Conservation (phyloP, 1,140 invertebrate species). For the Nephotettix cincticeps region DNA sequence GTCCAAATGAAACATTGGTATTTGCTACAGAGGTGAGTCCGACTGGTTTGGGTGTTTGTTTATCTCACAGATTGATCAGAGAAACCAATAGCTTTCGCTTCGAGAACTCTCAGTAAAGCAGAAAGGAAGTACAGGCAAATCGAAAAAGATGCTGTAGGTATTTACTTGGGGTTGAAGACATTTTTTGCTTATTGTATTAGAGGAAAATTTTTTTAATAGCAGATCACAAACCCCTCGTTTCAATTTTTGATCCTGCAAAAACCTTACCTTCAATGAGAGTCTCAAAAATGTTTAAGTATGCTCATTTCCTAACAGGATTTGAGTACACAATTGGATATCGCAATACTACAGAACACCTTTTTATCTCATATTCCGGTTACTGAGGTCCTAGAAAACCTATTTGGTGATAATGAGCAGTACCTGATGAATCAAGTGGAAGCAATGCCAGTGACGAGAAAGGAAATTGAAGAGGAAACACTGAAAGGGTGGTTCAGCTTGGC, state of each 20-base stretch:
- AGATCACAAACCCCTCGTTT: conserved; percentile 53
- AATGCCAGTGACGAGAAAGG: too few species aligned
- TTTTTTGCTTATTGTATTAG: conserved; percentile 53
- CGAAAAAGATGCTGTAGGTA: conserved; percentile 51
- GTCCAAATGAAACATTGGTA: too few species aligned
- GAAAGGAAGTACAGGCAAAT: conserved; percentile 51
- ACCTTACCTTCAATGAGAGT: conserved; percentile 41
- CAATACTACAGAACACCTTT: conserved; percentile 31
- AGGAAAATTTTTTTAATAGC: conserved; percentile 48
- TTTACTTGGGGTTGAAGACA: conserved; percentile 50
- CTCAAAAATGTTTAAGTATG: conserved; percentile 44
- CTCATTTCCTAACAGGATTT: conserved; percentile 45
- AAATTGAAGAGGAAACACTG: too few species aligned
- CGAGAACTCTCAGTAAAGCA: conserved; percentile 46
- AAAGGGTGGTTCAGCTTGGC: too few species aligned
- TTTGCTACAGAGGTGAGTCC: too few species aligned
- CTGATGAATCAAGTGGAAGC: too few species aligned
- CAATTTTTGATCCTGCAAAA: conserved; percentile 47
- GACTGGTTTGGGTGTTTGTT: too few species aligned
- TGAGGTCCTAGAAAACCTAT: too few species aligned
- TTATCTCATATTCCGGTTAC: too few species aligned
- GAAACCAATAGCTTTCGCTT: conserved; percentile 48
- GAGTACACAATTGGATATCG: conserved; percentile 45
- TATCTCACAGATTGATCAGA: too few species aligned
- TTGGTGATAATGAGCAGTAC: too few species aligned